phyloP scores from a whole-genome alignment of 2,888 invertebrate species.

The Sminthurinus aureus region DNA sequence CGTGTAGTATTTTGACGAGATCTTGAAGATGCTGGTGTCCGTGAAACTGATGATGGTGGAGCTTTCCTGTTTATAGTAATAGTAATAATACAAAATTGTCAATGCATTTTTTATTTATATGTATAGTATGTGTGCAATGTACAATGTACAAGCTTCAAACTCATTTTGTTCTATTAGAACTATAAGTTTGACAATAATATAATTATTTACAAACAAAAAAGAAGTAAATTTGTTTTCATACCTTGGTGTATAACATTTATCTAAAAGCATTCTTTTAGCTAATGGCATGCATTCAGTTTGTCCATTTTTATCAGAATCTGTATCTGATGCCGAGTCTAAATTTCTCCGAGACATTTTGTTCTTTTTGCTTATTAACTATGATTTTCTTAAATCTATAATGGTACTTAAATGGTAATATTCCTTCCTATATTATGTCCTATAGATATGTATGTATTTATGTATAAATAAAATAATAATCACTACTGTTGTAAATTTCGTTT shows the following conservation, averaged over 20 bases:
- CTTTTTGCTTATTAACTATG: too few species aligned
- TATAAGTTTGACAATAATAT: too few species aligned
- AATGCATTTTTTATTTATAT: too few species aligned
- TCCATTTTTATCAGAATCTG: constrained; percentile 23
- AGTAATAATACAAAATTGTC: too few species aligned
- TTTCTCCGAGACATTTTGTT: constrained; percentile 12
- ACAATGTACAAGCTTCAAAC: not conserved
- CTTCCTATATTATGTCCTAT: too few species aligned
- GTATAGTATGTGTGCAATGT: not conserved
- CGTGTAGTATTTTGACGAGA: not conserved
- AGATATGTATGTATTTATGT: too few species aligned
- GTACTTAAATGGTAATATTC: too few species aligned
- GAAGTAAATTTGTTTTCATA: not conserved
- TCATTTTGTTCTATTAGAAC: not conserved
- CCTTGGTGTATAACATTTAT: constrained; percentile 29
- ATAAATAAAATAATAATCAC: too few species aligned
- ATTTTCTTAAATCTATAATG: too few species aligned
- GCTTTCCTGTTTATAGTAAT: not conserved
- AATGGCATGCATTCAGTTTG: constrained; percentile 25
- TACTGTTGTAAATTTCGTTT: too few species aligned
- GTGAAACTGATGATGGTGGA: not conserved
- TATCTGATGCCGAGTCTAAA: constrained; percentile 25
- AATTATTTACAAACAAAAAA: too few species aligned
- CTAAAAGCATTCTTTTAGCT: constrained; percentile 19
- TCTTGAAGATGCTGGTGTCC: constrained; percentile 27